Evolutionary conservation across 2,888 invertebrate species (phyloP).

Genomic region (Caenorhabditis doughertyi): DNA sequence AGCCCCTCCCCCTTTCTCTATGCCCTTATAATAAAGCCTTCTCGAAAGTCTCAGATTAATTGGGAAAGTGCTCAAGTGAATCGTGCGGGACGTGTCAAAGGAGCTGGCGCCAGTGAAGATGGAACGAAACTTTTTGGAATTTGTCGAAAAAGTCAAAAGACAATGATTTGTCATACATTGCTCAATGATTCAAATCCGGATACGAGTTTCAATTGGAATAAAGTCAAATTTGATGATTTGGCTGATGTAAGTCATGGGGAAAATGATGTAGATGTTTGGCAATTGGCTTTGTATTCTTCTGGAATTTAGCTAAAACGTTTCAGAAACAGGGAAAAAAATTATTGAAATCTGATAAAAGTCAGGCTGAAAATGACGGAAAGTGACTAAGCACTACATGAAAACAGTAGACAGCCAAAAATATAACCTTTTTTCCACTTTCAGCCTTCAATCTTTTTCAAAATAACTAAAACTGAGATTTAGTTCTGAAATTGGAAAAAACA

Average conservation of each 20-base stretch:
- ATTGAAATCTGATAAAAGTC: too few relatives aligned
- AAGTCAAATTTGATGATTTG: conserved; percentile 54
- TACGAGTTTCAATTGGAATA: conserved; percentile 59
- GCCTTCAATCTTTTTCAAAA: too few relatives aligned
- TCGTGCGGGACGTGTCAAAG: conserved; percentile 60
- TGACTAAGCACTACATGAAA: too few relatives aligned
- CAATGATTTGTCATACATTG: conserved; percentile 58
- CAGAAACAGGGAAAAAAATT: too few relatives aligned
- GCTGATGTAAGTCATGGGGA: conserved; percentile 22
- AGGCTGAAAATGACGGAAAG: too few relatives aligned
- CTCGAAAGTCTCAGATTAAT: conserved; percentile 23
- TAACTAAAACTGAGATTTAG: too few relatives aligned
- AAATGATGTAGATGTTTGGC: too few relatives aligned
- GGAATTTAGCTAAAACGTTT: too few relatives aligned
- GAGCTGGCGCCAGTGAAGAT: conserved; percentile 43
- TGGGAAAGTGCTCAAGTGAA: conserved; percentile 60
- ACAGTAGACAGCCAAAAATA: too few relatives aligned
- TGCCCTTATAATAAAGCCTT: not conserved
- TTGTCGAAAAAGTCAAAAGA: conserved; percentile 1
- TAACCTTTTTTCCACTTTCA: too few relatives aligned
- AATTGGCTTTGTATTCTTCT: too few relatives aligned
- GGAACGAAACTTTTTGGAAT: conserved; percentile 45
- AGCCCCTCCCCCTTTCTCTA: conserved; percentile 14
- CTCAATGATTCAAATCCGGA: conserved; percentile 61
- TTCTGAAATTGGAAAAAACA: too few relatives aligned